A percentile compares a stretch with the other conserved stretches of the same genome.
These are phyloP conservation scores for Oncorhynchus nerka DNA, from an alignment of 2,113 vertebrate species.

Conservation along the genomic window DNA sequence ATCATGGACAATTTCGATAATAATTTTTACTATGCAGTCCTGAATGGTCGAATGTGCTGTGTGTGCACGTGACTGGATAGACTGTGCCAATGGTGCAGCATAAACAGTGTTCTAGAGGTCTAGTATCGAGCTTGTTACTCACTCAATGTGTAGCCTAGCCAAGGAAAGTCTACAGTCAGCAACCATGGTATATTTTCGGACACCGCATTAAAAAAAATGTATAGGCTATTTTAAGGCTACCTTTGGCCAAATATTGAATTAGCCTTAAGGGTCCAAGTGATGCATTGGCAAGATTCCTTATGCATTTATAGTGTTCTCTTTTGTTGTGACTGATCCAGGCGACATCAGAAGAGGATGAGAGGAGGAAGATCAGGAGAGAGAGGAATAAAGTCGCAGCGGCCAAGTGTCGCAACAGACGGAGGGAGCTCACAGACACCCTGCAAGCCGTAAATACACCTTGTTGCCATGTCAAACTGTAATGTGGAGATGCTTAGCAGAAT, in stretches of 20 bases:
- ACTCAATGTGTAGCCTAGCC: background rate
- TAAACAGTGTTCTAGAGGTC: conserved; percentile 12
- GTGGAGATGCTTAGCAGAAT: background rate
- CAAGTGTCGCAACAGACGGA: conserved; percentile 92
- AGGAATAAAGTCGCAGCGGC: conserved; percentile 98
- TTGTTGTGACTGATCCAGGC: conserved; percentile 70
- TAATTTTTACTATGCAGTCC: background rate
- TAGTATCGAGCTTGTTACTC: background rate
- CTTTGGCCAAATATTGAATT: background rate
- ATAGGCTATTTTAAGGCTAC: background rate
- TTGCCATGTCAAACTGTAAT: background rate
- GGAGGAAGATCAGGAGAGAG: conserved; percentile 88
- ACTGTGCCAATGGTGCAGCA: conserved; percentile 59
- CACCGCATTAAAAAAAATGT: background rate
- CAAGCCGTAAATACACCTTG: conserved; percentile 82
- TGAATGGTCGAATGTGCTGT: background rate
- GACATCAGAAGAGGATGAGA: conserved; percentile 93
- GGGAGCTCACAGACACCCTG: conserved; percentile 90
- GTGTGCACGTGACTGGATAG: conserved; percentile 34
- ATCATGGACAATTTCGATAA: background rate
- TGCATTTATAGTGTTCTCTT: conserved; percentile 25
- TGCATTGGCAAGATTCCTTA: conserved; percentile 23
- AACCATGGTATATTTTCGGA: background rate
- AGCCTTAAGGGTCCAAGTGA: conserved; percentile 22
- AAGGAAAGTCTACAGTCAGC: conserved; percentile 28